Evolutionary conservation across 2,888 invertebrate species (phyloP).

Genomic region (Pammene fasciana): DNA sequence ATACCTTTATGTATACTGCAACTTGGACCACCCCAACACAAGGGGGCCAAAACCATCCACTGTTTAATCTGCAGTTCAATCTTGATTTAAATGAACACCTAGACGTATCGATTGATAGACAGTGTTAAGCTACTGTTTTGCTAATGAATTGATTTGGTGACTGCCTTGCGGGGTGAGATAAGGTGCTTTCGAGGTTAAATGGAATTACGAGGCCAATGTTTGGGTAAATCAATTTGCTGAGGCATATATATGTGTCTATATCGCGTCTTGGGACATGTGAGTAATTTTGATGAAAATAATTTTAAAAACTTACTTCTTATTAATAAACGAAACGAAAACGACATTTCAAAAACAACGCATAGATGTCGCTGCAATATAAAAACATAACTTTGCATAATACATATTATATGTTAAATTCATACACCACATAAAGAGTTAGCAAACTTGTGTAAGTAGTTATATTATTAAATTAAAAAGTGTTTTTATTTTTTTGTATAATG

Average conservation of each 20-base stretch:
- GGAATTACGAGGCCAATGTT: constrained; percentile 22
- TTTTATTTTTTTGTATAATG: no score
- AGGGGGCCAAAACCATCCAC: constrained; percentile 64
- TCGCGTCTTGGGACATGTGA: not conserved
- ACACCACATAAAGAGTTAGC: no score
- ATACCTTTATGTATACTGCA: not conserved
- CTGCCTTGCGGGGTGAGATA: constrained; percentile 37
- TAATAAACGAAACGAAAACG: no score
- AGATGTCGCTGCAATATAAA: no score
- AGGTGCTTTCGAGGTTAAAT: constrained; percentile 36
- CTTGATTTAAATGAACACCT: constrained; percentile 81
- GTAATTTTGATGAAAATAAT: not conserved
- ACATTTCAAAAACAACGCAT: no score
- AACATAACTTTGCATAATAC: no score
- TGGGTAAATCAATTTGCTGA: constrained; percentile 4
- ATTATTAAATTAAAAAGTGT: no score
- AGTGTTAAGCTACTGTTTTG: constrained; percentile 70
- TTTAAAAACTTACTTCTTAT: no score
- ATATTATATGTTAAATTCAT: no score
- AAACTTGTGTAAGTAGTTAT: no score
- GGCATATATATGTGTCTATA: not conserved
- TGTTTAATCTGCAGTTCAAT: constrained; percentile 77
- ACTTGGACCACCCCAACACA: constrained; percentile 48
- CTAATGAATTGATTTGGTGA: constrained; percentile 77
- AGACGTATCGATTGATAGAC: constrained; percentile 72